phyloP scores from a whole-genome alignment of 2,888 invertebrate species.

The Caradrina clavipalpis region DNA sequence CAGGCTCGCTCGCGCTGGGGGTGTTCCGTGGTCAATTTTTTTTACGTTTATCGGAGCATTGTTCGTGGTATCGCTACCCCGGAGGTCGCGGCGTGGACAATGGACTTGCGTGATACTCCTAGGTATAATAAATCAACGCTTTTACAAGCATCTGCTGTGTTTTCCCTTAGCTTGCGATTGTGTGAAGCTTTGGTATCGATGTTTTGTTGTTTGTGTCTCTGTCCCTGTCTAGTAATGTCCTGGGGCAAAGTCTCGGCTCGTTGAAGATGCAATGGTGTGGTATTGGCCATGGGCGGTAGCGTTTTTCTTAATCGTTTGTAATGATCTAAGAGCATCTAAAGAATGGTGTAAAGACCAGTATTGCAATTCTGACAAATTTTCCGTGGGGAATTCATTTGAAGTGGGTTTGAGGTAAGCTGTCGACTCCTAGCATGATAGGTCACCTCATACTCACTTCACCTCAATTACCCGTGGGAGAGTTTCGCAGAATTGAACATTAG shows the following conservation, averaged over 20 bases:
- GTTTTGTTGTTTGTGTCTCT: slow-evolving; percentile 49
- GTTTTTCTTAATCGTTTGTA: slow-evolving; percentile 10
- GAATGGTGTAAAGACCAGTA: too few species aligned
- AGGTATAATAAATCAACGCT: slow-evolving; percentile 51
- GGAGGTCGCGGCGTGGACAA: slow-evolving; percentile 67
- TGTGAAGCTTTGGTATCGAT: slow-evolving; percentile 41
- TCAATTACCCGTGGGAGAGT: too few species aligned
- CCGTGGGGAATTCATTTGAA: too few species aligned
- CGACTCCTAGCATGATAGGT: too few species aligned
- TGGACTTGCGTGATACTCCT: slow-evolving; percentile 70
- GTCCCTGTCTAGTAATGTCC: slow-evolving; percentile 57
- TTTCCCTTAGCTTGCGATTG: slow-evolving; percentile 47
- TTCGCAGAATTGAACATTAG: too few species aligned
- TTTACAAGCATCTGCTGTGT: slow-evolving; percentile 45
- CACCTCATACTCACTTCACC: too few species aligned
- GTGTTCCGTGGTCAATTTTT: slow-evolving; percentile 61
- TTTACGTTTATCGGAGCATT: slow-evolving; percentile 49
- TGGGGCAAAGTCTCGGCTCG: slow-evolving; percentile 68
- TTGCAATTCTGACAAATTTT: too few species aligned
- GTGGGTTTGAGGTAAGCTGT: too few species aligned
- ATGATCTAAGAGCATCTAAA: slow-evolving; percentile 6
- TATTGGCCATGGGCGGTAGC: slow-evolving; percentile 28
- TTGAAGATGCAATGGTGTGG: slow-evolving; percentile 32
- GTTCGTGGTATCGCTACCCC: slow-evolving; percentile 45
- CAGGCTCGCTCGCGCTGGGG: slow-evolving; percentile 49